Base-by-base conservation (phyloP, 2,888 invertebrate genomes). In the Nudaria mundana region DNA sequence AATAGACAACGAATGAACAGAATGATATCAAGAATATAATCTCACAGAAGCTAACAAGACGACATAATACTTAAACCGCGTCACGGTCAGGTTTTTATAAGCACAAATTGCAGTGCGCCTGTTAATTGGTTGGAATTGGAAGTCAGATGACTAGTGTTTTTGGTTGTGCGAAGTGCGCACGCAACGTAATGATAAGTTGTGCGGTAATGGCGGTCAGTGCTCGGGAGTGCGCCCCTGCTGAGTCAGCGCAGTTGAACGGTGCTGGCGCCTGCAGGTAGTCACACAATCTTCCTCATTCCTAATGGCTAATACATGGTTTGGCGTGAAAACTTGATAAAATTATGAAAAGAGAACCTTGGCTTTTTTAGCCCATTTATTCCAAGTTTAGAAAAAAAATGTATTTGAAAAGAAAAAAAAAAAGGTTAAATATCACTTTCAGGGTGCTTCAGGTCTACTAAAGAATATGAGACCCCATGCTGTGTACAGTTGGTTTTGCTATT, bases 71-170 rank as follows among this genome's bases (percentile, higher is more conserved):
- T 73, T 76, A 75, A 70, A 68, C 64, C 69, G 72, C 76, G 76
- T 76, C 83, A 81, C 76, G 76, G 71, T 60, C 56, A 48, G 57
- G 67, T 80, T 76, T 81, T 72, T 73, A 61, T 69, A 63, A 58
- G 58, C 58, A 62, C 71, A 82, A 82, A 83, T 83, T 81, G 81
- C 74, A 74, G 76, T 73, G 59, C 71, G 73, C 59, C 63, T 58
- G 77, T 81, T 85, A 86, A 86, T 84, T 84, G 84, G 76, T 80
- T 67, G 46, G 69, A 76, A 73, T 77, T 76, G 75, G 71, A 65
- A 64, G 65, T 60, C 56, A 64, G 64, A 81, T 87, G 87, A 87
- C 84, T 81, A 63, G 72, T 71, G 73, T 62, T 80, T 77, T 76
- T 59, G 65, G 74, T 76, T 78, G 76, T 81, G 82, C 83, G 76